A percentile compares a stretch with the other conserved stretches of the same genome.
phyloP scores from a whole-genome alignment of 2,797 vertebrate species.

The Cossypha polioptera region DNA sequence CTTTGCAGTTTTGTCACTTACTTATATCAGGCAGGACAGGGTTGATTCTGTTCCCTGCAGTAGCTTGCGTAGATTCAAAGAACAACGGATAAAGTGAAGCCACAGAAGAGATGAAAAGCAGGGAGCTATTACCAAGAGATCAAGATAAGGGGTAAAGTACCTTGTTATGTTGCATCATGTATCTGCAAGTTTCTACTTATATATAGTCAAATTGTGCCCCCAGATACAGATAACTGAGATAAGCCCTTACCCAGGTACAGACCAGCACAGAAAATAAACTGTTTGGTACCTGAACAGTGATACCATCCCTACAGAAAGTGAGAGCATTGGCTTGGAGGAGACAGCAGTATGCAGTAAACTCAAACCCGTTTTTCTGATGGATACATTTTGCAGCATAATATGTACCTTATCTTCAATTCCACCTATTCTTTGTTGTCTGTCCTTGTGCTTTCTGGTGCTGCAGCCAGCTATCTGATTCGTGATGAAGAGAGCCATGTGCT shows the following conservation, averaged over 20 bases:
- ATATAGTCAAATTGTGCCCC: background rate
- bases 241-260: background rate
- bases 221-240: background rate
- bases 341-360: background rate
- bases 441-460: background rate
- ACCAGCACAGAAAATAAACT: background rate
- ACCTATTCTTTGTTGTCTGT: background rate
- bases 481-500: background rate
- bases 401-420: background rate
- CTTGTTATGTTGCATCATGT: background rate
- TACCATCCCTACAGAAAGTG: background rate
- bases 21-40: background rate
- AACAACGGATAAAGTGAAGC: background rate
- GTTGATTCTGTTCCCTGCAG: background rate
- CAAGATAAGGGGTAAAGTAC: background rate
- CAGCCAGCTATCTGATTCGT: constrained; percentile 12
- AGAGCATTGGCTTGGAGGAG: background rate
- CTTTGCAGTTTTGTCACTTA: background rate
- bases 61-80: background rate
- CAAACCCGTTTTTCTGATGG: background rate
- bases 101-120: background rate
- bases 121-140: background rate
- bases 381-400: background rate
- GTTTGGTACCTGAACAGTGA: background rate
- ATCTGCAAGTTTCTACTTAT: background rate